Base-by-base conservation (phyloP, 2,888 invertebrate species). In the Protonemura montana region DNA sequence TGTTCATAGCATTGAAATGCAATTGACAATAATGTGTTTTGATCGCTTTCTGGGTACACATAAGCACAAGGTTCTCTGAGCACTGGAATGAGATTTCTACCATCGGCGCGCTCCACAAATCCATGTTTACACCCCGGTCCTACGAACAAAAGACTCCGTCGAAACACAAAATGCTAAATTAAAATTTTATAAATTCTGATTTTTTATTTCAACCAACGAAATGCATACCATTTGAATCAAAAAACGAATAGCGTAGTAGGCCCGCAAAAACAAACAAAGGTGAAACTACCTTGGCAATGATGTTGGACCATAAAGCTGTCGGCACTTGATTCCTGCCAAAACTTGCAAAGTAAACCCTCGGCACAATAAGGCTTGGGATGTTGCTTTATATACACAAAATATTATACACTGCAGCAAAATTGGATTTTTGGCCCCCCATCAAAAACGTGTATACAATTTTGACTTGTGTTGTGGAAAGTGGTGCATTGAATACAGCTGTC, bases 401-500 rank as follows among this genome's bases (percentile, higher is more conserved):
- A 29, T n/a, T n/a, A n/a, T 81, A 81, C 30, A 28, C 81, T 6
- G 28, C 5, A 81, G n/a, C 28, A 30, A 81, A 81, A 81, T 28
- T 81, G 81, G 30, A 81, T 81, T 81, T 81, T 81, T 28, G 81
- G 81, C 81, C 81, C 59, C 81, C 26, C 81, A 81, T n/a, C 30
- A 29, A 81, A 59, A 81, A 81, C 28, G n/a, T 81, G 81, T 81
- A 81, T 81, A 81, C 81, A 81, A 81, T 81, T 81, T 81, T 81
- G 81, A 81, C 81, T 81, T 81, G 30, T 30, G 81, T 81, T 27
- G n/a, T 28, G 26, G 81, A 81, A 30, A 28, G 28, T 30, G 29
- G 81, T 29, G 30, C 10, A 13, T 35, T 10, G 2, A 83, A 86
- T 86, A 84, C 41, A 84, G 84, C 35, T 85, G 86, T 86, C 86